These are phyloP conservation scores for Stomatorhinus walkeri DNA, from an alignment of 2,797 vertebrate genomes.

Conservation along the genomic window DNA sequence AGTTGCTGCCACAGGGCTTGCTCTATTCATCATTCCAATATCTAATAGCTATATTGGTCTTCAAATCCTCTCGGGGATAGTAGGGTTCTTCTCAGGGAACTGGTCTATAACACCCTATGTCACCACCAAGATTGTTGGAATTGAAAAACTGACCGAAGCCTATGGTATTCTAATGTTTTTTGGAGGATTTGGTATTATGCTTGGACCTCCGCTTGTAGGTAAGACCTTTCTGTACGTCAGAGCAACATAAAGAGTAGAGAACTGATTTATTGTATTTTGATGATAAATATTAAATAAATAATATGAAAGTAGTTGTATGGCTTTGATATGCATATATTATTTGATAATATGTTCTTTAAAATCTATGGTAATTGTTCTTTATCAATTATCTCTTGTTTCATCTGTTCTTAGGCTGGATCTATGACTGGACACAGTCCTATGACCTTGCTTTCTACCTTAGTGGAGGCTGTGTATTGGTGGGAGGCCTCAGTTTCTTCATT, in stretches of 20 bases:
- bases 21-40: conserved; percentile 77
- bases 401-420: conserved; percentile 79
- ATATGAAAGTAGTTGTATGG: neutral
- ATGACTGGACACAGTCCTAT: conserved; percentile 88
- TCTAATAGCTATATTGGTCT: conserved; percentile 74
- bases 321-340: neutral
- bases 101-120: conserved; percentile 96
- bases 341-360: neutral
- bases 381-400: neutral
- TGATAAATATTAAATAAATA: neutral
- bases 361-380: neutral
- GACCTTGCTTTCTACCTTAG: conserved; percentile 86
- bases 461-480: conserved; percentile 73
- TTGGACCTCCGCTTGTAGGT: conserved; percentile 93
- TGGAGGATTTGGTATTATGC: conserved; percentile 86
- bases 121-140: conserved; percentile 83
- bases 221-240: conserved; percentile 40
- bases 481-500: conserved; percentile 68
- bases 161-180: conserved; percentile 95
- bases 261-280: neutral
- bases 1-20: conserved; percentile 64
- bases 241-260: neutral
- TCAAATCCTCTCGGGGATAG: conserved; percentile 71
- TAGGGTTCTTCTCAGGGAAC: conserved; percentile 90
- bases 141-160: conserved; percentile 83